Base-by-base conservation (phyloP, 2,113 vertebrate genomes). In the Perca fluviatilis region DNA sequence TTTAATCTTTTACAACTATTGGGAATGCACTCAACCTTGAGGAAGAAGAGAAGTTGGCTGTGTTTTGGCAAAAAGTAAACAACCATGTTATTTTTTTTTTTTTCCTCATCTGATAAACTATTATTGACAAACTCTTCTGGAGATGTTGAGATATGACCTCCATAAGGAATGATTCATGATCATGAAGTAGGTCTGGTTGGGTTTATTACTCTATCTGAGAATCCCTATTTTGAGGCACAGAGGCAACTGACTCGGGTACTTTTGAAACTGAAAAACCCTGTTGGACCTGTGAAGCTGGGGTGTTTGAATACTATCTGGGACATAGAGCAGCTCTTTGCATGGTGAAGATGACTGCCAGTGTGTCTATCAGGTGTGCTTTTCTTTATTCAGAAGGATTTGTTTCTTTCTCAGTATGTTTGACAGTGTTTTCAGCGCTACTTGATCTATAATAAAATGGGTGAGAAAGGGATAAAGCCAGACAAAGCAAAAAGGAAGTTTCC, bases 381-480 rank as follows among this genome's bases (percentile, higher is more conserved):
- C 79, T 86, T 83, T 67, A 74, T 74, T 82, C n/a, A 6, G 19
- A 74, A 23, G 19, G 69, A 82, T 65, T 80, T 82, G n/a, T 77
- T 64, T 76, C 61, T 60, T 70, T 69, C 47, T 77, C 67, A 30
- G 12, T 12, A 15, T 68, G 58, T 58, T 70, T 65, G 62, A 75
- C 74, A 68, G 43, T 75, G 78, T 87, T 83, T 88, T 83, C 65
- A 64, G 33, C 13, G 2, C 36, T 43, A 4, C 58, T 79, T 90
- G 75, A 89, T 88, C 53, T 83, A 62, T 83, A 66, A 84, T 87
- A 87, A 83, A 81, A 83, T 33, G 49, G 16, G 8, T 15, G 12
- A 10, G 50, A 76, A 79, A 53, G 21, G 40, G 60, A 84, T 80
- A 30, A 71, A 79, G 10, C 36, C 33, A 79, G 33, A 63, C 66